Conservation (phyloP, 2,113 vertebrate species). For the Girardinichthys multiradiatus region DNA sequence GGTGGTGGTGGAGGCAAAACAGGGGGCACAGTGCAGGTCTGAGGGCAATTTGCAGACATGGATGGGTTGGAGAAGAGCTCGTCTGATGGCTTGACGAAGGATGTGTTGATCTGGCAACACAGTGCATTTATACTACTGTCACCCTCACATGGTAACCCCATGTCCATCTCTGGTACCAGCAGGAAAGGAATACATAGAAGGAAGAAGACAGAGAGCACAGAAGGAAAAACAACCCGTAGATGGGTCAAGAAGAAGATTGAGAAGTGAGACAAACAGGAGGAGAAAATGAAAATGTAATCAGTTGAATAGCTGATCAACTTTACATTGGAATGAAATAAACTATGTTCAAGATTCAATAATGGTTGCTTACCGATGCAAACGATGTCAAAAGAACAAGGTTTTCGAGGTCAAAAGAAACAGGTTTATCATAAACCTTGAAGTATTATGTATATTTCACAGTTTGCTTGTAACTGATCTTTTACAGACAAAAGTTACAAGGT, state of each 20-base stretch:
- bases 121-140: conserved; percentile 85
- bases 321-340: conserved; percentile 31
- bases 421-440: too few species aligned
- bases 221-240: neutral
- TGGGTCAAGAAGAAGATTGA: neutral
- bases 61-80: conserved; percentile 77
- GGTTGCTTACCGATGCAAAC: conserved; percentile 15
- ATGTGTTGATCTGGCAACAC: conserved; percentile 87
- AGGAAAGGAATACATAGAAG: conserved; percentile 22
- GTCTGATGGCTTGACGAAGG: conserved; percentile 82
- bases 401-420: neutral
- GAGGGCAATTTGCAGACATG: conserved; percentile 62
- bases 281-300: conserved; percentile 10
- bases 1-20: conserved; percentile 76
- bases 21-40: conserved; percentile 58
- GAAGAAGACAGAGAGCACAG: neutral
- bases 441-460: neutral
- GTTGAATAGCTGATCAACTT: conserved; percentile 21
- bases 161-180: conserved; percentile 83
- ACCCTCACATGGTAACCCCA: conserved; percentile 76
- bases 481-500: too few species aligned
- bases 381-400: conserved; percentile 4
- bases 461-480: neutral
- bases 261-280: conserved; percentile 5
- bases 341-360: conserved; percentile 7